A percentile compares a stretch with the other conserved stretches of the same genome.
phyloP scores from a whole-genome alignment of 2,888 invertebrate genomes.

The Thecocarcelia acutangulata region DNA sequence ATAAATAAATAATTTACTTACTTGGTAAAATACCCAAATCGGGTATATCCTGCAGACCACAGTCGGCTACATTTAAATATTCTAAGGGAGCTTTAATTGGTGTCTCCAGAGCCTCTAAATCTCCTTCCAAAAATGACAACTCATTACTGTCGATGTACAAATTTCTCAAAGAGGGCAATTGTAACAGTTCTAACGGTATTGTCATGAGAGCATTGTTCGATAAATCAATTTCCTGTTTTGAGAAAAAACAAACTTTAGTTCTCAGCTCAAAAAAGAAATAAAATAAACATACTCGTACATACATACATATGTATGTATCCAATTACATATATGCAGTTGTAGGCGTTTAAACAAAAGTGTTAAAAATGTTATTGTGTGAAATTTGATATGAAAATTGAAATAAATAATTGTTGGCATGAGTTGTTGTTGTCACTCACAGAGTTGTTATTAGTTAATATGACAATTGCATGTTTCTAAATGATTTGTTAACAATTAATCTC shows the following conservation, averaged over 20 bases:
- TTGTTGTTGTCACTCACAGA: background rate
- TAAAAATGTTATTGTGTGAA: constrained; percentile 42
- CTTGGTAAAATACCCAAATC: constrained; percentile 84
- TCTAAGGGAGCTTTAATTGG: constrained; percentile 84
- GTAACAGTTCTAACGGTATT: constrained; percentile 81
- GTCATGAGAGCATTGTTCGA: constrained; percentile 80
- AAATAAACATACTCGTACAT: background rate
- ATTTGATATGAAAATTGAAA: constrained; percentile 22
- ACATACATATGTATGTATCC: background rate
- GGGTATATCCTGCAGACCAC: constrained; percentile 84
- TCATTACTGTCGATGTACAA: constrained; percentile 83
- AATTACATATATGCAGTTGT: background rate
- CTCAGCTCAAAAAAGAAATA: background rate
- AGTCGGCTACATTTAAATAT: constrained; percentile 84
- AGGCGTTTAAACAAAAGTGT: constrained; percentile 25
- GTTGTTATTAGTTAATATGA: constrained; percentile 59
- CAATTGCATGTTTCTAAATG: constrained; percentile 64
- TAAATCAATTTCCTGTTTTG: constrained; percentile 80
- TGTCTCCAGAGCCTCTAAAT: constrained; percentile 78
- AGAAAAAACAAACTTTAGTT: background rate
- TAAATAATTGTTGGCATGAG: constrained; percentile 21
- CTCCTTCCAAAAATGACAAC: constrained; percentile 75
- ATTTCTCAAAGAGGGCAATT: constrained; percentile 84
- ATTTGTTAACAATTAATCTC: constrained; percentile 62
- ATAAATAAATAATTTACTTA: constrained; percentile 71